Evolutionary conservation across 2,888 invertebrate genomes (phyloP), one percentile per base, ranked within the genome.

Genomic region (Aricia artaxerxes): DNA sequence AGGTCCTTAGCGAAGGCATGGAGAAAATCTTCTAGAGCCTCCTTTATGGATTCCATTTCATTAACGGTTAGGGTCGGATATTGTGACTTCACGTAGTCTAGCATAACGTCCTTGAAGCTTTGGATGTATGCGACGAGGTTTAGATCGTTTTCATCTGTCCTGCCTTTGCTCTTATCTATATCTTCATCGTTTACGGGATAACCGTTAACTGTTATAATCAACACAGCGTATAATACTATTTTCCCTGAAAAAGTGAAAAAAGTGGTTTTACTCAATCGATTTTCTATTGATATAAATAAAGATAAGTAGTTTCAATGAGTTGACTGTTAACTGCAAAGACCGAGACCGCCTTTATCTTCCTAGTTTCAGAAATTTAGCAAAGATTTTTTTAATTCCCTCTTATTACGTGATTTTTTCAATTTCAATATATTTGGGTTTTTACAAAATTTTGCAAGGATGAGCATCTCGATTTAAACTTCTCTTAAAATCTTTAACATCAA

Each of bases 1-100:
- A 88, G 69, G 60, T 88, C 87, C 9, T 79, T 82, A 0, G 86
- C 86, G 78, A 88, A 86, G 7, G 83, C 83, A 2, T 82, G 82
- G 0, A 87, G 76, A 72, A 88, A 88, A 0, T 85, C 84, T 78
- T 87, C 87, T 4, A 88, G 61, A 1, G 81, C 82, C 0, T 64
- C 24, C 38, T 84, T 84, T 0, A 88, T 83, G 57, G 72, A 81
- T 31, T 73, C 82, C 82, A 81, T 82, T 16, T 84, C 84, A 69
- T 80, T 82, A 49, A 78, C 69, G 0, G 83, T 84, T 2, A 87
- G 79, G 49, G 85, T 81, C 0, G 79, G 81, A 35, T 86, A 83
- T 69, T 83, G 83, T 2, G 64, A 79, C 35, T 81, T 84, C 0
- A 87, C 84, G 78, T 85, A 85, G 4, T 84, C 83, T 0, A 84